Evolutionary conservation across 1,140 invertebrate species (phyloP).

Genomic region (Thaumetopoea pityocampa): DNA sequence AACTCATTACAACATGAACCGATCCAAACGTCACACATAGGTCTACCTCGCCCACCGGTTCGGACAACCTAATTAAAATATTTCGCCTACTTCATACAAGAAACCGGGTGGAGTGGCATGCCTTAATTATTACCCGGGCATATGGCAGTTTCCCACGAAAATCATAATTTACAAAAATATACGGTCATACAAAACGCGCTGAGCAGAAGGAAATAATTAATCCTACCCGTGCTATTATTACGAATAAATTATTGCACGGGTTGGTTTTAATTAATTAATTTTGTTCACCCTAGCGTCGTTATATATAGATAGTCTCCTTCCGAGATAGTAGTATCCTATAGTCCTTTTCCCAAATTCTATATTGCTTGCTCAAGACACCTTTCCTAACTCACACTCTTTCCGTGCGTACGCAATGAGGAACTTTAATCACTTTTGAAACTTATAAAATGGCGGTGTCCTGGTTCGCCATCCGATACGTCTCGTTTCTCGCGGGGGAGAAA

Average conservation of each 20-base stretch:
- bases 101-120: constrained; percentile 11
- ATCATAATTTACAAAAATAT: constrained; percentile 5
- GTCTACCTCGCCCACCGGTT: constrained; percentile 6
- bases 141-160: constrained; percentile 3
- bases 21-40: constrained; percentile 10
- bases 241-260: constrained; percentile 2
- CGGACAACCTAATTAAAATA: constrained; percentile 39
- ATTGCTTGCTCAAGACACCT: no score
- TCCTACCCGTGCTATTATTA: constrained; percentile 6
- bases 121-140: constrained; percentile 15
- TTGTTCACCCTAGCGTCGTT: no score
- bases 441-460: no score
- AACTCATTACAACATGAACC: constrained; percentile 12
- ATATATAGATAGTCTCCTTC: no score
- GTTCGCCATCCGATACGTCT: no score
- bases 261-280: background rate
- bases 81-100: constrained; percentile 28
- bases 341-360: no score
- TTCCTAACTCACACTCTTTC: no score
- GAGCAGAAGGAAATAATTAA: constrained; percentile 29
- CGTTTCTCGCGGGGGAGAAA: no score
- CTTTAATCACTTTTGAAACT: no score
- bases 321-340: no score
- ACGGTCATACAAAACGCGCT: constrained; percentile 13
- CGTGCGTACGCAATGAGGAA: no score